Evolutionary conservation across 2,888 invertebrate species (phyloP).

Genomic region (Coleophora deauratella): DNA sequence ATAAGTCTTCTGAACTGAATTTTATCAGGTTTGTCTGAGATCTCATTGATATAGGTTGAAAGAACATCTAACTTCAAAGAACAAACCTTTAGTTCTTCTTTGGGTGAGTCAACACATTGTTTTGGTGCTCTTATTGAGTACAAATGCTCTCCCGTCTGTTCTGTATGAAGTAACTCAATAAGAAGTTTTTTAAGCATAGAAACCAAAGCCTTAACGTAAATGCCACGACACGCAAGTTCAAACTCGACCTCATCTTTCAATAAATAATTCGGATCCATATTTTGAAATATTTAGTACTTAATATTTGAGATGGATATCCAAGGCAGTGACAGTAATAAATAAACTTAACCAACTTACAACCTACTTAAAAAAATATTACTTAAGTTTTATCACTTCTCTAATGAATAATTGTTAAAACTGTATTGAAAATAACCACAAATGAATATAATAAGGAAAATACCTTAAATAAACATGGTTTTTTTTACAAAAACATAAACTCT

Average conservation of each 20-base stretch:
- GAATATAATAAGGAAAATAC: too few species aligned
- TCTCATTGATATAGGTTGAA: background rate
- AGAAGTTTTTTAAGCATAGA: background rate
- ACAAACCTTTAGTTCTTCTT: background rate
- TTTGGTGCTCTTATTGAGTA: background rate
- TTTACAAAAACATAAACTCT: too few species aligned
- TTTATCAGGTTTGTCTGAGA: background rate
- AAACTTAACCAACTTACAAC: too few species aligned
- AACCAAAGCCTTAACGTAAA: background rate
- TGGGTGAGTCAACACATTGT: background rate
- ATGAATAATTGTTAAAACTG: too few species aligned
- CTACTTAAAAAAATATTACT: too few species aligned
- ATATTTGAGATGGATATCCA: too few species aligned
- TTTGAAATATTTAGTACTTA: too few species aligned
- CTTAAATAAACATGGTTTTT: too few species aligned
- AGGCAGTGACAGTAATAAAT: too few species aligned
- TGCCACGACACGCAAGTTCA: conserved; percentile 1
- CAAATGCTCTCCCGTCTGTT: background rate
- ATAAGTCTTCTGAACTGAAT: background rate
- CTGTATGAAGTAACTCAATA: background rate
- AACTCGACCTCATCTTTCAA: conserved; percentile 4
- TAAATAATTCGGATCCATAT: background rate
- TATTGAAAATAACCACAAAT: too few species aligned
- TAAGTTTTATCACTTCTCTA: too few species aligned
- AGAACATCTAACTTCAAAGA: background rate